Percentiles rank a stretch among this genome's conserved stretches.
Conservation (phyloP, 2,113 vertebrate species). For the Cyanoramphus novaezelandiae region DNA sequence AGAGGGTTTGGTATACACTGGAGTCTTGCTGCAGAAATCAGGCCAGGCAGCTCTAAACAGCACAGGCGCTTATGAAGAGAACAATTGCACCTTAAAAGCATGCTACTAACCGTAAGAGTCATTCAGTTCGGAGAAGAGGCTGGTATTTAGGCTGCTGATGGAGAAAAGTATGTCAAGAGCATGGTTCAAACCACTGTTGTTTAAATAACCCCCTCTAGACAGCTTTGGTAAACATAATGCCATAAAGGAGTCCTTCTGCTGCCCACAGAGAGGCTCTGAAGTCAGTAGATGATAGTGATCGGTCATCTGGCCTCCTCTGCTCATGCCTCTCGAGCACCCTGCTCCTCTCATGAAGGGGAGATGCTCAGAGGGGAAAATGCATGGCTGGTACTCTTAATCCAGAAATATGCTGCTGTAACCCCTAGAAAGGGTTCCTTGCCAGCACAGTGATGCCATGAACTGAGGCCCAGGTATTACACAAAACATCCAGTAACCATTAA, state of each 20-base stretch:
- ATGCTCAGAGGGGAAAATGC: neutral
- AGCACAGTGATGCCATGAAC: neutral
- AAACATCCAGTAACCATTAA: neutral
- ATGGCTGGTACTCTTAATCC: neutral
- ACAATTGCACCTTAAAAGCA: neutral
- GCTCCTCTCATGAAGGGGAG: neutral
- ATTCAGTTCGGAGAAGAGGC: neutral
- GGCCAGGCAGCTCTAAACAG: neutral
- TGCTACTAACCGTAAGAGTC: neutral
- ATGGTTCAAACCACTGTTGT: neutral
- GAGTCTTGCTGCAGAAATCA: neutral
- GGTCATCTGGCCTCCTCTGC: neutral
- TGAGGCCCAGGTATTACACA: neutral
- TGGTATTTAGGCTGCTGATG: conserved; percentile 11
- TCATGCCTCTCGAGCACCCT: neutral
- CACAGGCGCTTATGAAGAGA: neutral
- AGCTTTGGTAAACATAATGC: neutral
- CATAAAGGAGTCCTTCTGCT: neutral
- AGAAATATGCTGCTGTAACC: neutral
- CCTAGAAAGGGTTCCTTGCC: neutral
- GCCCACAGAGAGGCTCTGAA: neutral
- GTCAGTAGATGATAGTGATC: rapidly evolving
- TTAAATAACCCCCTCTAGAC: conserved; percentile 15
- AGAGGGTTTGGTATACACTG: rapidly evolving
- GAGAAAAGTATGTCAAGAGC: conserved; percentile 33